Evolutionary conservation across 2,797 vertebrate genomes (phyloP), one percentile per base, ranked within the genome.

Genomic region (Sebastes trivittatus): DNA sequence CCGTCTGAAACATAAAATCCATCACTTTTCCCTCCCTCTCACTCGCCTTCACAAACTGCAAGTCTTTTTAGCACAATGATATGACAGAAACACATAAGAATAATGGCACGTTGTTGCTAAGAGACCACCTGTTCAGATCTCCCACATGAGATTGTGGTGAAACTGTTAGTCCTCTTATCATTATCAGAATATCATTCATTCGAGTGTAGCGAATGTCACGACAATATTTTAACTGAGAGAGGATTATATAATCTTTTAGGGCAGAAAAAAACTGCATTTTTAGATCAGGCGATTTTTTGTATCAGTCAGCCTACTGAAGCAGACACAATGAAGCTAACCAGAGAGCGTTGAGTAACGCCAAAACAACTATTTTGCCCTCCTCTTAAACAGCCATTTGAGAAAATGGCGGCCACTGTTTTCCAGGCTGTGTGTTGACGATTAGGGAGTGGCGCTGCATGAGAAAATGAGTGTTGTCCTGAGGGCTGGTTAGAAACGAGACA

Each of bases 81-180:
- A 93, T 87, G 94, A 95, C 94, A 93, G 89, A 93, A 94, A 92
- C 87, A 75, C 90, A 94, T 87, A 92, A 90, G 87, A 90, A 92
- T 94, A 94, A 93, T 90, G 89, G 88, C 91, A 93, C 88, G 88
- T 94, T 93, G 95, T 96, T 96, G 95, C 95, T 95, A 96, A 95
- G 95, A 96, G 93, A 96, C 95, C 92, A 96, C 95, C 94, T 95
- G 94, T 95, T 94, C 92, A 88, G 89, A 93, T 93, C 93, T 94
- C 86, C 92, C 87, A 91, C 93, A 92, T 87, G 84, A 90, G 82
- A 78, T 65, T 72, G 81, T 80, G 86, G 80, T 80, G 81, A 85
- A 90, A 87, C 84, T 73, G 84, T 75, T 46, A 72, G 83, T 90
- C 87, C 83, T 91, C 83, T 84, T 71, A 87, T 81, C 84, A 78